Percentiles rank a stretch among this genome's conserved stretches.
Evolutionary conservation across 1,140 invertebrate genomes (phyloP).

Genomic region (Harlomillsia oculata): DNA sequence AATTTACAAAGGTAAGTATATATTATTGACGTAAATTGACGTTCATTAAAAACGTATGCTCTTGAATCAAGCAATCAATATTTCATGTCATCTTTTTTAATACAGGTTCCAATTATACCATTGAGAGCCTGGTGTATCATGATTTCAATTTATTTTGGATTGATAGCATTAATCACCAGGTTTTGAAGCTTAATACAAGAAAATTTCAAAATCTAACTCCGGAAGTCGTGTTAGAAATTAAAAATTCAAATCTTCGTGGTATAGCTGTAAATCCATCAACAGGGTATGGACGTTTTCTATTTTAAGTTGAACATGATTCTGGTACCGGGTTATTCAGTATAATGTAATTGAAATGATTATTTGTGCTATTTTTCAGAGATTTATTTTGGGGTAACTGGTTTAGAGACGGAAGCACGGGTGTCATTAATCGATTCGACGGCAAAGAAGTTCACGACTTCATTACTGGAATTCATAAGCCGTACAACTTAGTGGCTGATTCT

Average conservation of each 20-base stretch:
- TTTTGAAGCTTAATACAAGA: conserved; percentile 1
- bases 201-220: neutral
- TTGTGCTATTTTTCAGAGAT: neutral
- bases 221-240: neutral
- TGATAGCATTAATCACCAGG: neutral
- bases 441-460: neutral
- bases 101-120: neutral
- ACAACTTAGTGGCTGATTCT: neutral
- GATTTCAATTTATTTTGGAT: conserved; percentile 3
- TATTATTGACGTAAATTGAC: too few species aligned
- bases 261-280: neutral
- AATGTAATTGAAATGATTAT: neutral
- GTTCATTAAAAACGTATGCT: neutral
- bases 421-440: neutral
- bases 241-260: neutral
- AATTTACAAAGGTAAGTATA: too few species aligned
- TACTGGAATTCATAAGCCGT: neutral
- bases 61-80: neutral
- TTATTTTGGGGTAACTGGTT: conserved; percentile 1
- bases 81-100: neutral
- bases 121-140: neutral
- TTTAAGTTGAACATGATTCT: neutral
- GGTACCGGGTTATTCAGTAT: neutral
- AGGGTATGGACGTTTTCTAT: neutral
- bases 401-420: neutral